Base-by-base conservation (phyloP, 2,888 invertebrate species). In the Lottia gigantea region DNA sequence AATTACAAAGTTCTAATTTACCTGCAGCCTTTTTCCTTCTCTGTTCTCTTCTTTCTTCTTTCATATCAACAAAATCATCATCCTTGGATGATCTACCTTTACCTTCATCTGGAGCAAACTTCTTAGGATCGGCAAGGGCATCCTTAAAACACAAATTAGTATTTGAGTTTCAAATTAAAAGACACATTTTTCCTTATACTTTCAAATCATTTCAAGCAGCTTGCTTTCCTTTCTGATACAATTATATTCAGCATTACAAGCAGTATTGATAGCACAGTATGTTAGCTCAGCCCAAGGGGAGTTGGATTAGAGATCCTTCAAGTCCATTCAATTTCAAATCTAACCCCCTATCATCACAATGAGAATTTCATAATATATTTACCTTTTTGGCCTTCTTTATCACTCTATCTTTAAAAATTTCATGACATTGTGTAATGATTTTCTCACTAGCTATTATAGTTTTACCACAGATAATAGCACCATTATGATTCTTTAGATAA, bases 11-110 rank as follows among this genome's bases (percentile, higher is more conserved):
- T 4, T 40, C 40, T 40, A 40, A 40, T 40, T 11, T 95, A 87
- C 88, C 92, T 7, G 93, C 90, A 1, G 96, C 96, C 87, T 95
- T 96, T 85, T 95, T 95, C 72, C 95, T 91, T 15, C 97, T 91
- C 82, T 97, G 96, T 70, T 97, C 96, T 74, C 95, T 92, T 83
- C 93, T 93, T 81, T 95, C 94, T 61, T 91, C 89, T 46, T 79
- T 79, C 7, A 62, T 47, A 11, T 72, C 71, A 4, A 64, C 26
- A 19, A 68, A 68, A 19, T 62, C 63, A 40, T 62, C 47, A 15
- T 62, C 49, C 19, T 69, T 70, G 14, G 64, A 62, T 16, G 68
- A 49, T 12, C 62, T 68, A 63, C 68, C 64, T 70, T 76, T 76
- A 15, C 69, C 73, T n/a, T 62, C 66, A 23, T 72, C 74, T 23